Evolutionary conservation across 2,113 vertebrate genomes (phyloP).

Genomic region (Epinephelus moara): DNA sequence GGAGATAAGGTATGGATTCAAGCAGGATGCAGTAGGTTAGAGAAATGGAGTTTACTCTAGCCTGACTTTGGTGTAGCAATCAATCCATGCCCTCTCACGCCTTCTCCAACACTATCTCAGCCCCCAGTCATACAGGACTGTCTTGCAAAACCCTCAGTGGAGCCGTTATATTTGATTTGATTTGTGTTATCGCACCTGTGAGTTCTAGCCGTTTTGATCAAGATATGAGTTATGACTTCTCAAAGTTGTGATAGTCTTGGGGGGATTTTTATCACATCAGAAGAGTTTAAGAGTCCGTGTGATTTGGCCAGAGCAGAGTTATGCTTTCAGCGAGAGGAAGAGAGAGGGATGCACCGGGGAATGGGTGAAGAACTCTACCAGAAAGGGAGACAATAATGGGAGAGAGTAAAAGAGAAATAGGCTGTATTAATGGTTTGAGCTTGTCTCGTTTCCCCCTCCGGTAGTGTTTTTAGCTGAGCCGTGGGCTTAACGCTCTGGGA

Average conservation of each 20-base stretch:
- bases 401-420: not conserved
- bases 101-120: slow-evolving; percentile 18
- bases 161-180: slow-evolving; percentile 30
- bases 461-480: slow-evolving; percentile 72
- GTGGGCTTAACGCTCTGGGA: slow-evolving; percentile 72
- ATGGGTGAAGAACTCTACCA: slow-evolving; percentile 37
- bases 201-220: slow-evolving; percentile 35
- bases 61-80: slow-evolving; percentile 29
- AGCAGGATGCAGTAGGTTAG: not conserved
- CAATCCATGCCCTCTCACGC: slow-evolving; percentile 2
- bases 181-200: slow-evolving; percentile 25
- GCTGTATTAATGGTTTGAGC: slow-evolving; percentile 39
- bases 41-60: slow-evolving; percentile 13
- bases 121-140: not conserved
- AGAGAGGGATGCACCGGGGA: slow-evolving; percentile 7
- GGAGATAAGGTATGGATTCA: slow-evolving; percentile 21
- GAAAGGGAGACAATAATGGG: slow-evolving; percentile 19
- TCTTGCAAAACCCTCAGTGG: not conserved
- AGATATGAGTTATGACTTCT: slow-evolving; percentile 34
- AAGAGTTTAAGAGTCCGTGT: slow-evolving; percentile 35
- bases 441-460: slow-evolving; percentile 30
- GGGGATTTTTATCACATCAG: slow-evolving; percentile 25
- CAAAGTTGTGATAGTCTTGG: slow-evolving; percentile 31
- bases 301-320: slow-evolving; percentile 38
- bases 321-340: slow-evolving; percentile 9